Evolutionary conservation across 1,140 invertebrate genomes (phyloP).

Genomic region (Acromyrmex heyeri): DNA sequence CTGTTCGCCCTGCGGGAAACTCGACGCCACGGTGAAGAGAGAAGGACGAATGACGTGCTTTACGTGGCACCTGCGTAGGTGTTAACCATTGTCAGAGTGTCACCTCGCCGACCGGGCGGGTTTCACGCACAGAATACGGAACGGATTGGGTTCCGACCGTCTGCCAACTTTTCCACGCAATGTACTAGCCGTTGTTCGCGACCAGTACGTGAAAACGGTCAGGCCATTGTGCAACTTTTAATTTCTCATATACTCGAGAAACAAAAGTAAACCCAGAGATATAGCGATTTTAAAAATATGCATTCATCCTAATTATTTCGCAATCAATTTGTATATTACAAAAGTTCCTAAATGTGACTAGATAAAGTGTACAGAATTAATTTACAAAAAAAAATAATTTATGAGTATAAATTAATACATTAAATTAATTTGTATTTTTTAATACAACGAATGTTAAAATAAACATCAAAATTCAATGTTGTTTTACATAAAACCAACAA

Average conservation of each 20-base stretch:
- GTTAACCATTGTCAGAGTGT: constrained; percentile 78
- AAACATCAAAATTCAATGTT: not conserved
- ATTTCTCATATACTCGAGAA: not conserved
- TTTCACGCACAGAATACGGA: constrained; percentile 79
- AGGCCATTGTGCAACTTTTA: not conserved
- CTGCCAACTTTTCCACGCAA: constrained; percentile 55
- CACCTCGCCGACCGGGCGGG: constrained; percentile 79
- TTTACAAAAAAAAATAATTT: not conserved
- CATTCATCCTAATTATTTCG: not conserved
- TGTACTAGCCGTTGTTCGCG: constrained; percentile 35
- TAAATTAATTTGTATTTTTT: not conserved
- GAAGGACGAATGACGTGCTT: constrained; percentile 69
- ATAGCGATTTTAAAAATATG: not conserved
- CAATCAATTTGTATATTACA: not conserved
- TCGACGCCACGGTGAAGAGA: constrained; percentile 56
- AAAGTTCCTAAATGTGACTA: not conserved
- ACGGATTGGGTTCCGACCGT: constrained; percentile 80
- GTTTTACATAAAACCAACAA: not conserved
- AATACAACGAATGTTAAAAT: not conserved
- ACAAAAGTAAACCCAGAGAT: not conserved
- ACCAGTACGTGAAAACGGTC: constrained; percentile 54
- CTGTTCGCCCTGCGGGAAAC: constrained; percentile 64
- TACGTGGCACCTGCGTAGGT: constrained; percentile 76
- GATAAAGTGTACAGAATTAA: not conserved
- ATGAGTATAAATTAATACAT: not conserved